Percentiles rank a stretch among this genome's conserved stretches.
These are phyloP conservation scores for Eupristina koningsbergeri DNA, from an alignment of 1,140 invertebrate species.

Conservation along the genomic window DNA sequence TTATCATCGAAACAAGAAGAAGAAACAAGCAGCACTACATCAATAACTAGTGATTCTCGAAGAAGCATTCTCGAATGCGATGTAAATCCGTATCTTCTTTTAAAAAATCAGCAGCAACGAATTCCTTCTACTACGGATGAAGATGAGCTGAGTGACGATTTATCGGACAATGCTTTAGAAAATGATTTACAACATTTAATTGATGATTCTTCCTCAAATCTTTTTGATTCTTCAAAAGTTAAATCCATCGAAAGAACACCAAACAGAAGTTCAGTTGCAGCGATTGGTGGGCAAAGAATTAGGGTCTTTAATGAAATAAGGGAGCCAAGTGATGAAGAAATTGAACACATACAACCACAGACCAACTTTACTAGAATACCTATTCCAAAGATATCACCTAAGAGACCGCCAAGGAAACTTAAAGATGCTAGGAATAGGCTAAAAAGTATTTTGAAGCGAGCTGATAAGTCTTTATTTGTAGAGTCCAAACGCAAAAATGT, in stretches of 20 bases:
- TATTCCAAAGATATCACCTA: slow-evolving; percentile 71
- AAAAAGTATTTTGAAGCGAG: slow-evolving; percentile 74
- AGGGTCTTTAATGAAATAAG: slow-evolving; percentile 68
- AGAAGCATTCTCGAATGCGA: slow-evolving; percentile 88
- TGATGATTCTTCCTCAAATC: slow-evolving; percentile 47
- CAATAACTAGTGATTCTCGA: slow-evolving; percentile 60
- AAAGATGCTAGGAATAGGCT: slow-evolving; percentile 66
- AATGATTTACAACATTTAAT: slow-evolving; percentile 14
- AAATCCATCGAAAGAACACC: slow-evolving; percentile 70
- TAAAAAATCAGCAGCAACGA: slow-evolving; percentile 71
- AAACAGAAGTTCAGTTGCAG: slow-evolving; percentile 64
- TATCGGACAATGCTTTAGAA: slow-evolving; percentile 74
- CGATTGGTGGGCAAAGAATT: slow-evolving; percentile 72
- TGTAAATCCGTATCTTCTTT: slow-evolving; percentile 88
- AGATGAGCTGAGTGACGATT: slow-evolving; percentile 71
- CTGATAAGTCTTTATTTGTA: neutral
- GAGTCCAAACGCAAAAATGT: slow-evolving; percentile 69
- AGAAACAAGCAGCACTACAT: slow-evolving; percentile 12
- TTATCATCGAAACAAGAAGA: neutral
- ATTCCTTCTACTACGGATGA: slow-evolving; percentile 55
- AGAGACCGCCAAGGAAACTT: slow-evolving; percentile 67
- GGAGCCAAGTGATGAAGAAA: slow-evolving; percentile 64
- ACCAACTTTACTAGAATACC: slow-evolving; percentile 64
- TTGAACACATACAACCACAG: slow-evolving; percentile 33
- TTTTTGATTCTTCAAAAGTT: slow-evolving; percentile 66